phyloP scores from a whole-genome alignment of 2,888 invertebrate species.

The Nymphalis polychloros region DNA sequence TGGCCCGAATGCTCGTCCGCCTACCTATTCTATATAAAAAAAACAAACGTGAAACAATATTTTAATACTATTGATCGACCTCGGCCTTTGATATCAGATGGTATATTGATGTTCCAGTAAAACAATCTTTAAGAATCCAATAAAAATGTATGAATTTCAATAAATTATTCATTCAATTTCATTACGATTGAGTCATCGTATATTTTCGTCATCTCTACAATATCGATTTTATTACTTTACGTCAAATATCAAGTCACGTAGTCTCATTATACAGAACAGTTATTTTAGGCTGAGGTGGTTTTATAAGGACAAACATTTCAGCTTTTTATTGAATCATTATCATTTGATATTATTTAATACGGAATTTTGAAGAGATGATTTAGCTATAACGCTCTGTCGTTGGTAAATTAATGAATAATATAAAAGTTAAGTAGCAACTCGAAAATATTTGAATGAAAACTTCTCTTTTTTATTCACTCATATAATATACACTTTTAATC shows the following conservation, averaged over 20 bases:
- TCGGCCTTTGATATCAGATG: neutral
- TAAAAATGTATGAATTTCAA: conserved; percentile 16
- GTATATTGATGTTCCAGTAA: neutral
- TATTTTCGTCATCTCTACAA: neutral
- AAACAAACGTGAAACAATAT: too few relatives aligned
- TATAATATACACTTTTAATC: too few relatives aligned
- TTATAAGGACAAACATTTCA: conserved; percentile 22
- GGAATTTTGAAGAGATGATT: neutral
- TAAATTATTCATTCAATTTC: conserved; percentile 19
- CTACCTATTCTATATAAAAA: too few relatives aligned
- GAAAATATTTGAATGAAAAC: too few relatives aligned
- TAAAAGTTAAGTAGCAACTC: too few relatives aligned
- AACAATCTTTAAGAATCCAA: neutral
- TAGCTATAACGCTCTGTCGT: too few relatives aligned
- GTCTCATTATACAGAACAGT: conserved; percentile 5
- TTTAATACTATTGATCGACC: too few relatives aligned
- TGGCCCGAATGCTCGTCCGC: too few relatives aligned
- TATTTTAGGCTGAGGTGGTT: conserved; percentile 20
- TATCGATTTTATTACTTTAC: conserved; percentile 25
- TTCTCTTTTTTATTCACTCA: too few relatives aligned
- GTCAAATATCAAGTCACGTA: conserved; percentile 23
- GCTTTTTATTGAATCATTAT: conserved; percentile 23
- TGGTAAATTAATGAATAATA: too few relatives aligned
- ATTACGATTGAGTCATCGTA: conserved; percentile 8
- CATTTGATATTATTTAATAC: conserved; percentile 1